These are phyloP conservation scores for Monarcha castaneiventris DNA, from an alignment of 2,113 vertebrate species.

Conservation along the genomic window DNA sequence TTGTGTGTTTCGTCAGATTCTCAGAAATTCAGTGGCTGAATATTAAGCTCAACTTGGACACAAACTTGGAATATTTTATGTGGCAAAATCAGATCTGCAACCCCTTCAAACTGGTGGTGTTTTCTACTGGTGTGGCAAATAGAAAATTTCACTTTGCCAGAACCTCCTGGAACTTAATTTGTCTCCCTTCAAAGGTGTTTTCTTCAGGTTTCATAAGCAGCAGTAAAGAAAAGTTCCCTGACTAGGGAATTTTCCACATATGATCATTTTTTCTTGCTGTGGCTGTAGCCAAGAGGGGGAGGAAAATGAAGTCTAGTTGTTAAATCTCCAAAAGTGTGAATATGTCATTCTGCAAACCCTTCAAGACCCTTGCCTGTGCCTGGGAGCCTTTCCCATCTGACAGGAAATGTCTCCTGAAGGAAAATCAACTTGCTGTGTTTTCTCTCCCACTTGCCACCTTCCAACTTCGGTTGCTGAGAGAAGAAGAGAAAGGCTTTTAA, in stretches of 20 bases:
- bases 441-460: constrained; percentile 53
- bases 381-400: not conserved
- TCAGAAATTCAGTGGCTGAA: not conserved
- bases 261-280: not conserved
- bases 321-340: not conserved
- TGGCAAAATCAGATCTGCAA: not conserved
- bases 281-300: not conserved
- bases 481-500: constrained; percentile 66
- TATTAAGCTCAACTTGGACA: not conserved
- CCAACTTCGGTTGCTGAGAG: constrained; percentile 30
- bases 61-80: not conserved
- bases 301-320: not conserved
- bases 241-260: not conserved
- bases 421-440: constrained; percentile 47
- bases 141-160: not conserved
- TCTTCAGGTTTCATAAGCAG: not conserved
- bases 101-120: not conserved
- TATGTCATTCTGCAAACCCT: not conserved
- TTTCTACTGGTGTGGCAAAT: not conserved
- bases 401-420: constrained; percentile 11
- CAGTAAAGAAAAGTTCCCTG: not conserved
- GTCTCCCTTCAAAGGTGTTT: not conserved
- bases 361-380: not conserved
- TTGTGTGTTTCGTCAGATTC: not conserved
- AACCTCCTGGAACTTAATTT: not conserved